Conservation (phyloP, 2,113 vertebrate species). For the rat (Rattus norvegicus) region DNA sequence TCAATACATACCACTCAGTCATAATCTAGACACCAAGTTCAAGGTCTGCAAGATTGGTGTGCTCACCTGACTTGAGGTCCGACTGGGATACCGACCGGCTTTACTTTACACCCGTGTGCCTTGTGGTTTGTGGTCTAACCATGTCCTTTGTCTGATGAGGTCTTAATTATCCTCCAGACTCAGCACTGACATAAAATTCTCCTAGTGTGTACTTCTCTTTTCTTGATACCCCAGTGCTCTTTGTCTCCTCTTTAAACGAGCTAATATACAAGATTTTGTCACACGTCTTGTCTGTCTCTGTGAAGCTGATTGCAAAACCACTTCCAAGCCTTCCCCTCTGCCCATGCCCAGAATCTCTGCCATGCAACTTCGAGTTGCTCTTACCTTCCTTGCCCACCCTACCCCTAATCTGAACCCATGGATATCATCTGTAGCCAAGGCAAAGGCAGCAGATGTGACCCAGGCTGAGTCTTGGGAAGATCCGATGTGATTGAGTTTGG, state of each 20-base stretch:
- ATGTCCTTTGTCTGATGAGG: not conserved
- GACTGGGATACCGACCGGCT: accelerated
- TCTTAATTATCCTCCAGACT: not conserved
- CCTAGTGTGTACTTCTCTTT: not conserved
- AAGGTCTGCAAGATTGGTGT: accelerated
- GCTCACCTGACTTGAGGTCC: accelerated
- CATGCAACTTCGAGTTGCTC: accelerated
- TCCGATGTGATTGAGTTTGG: accelerated
- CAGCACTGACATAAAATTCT: not conserved
- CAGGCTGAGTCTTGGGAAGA: not conserved
- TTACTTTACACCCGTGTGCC: accelerated
- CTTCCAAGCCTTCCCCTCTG: not conserved
- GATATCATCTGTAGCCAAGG: not conserved
- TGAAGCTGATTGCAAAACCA: not conserved
- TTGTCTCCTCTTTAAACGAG: not conserved
- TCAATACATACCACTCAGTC: accelerated
- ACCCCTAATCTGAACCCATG: not conserved
- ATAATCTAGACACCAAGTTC: not conserved
- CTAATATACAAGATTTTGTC: too few species aligned
- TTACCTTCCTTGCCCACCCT: not conserved
- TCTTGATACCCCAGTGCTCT: accelerated
- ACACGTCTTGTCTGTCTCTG: not conserved
- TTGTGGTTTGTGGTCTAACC: not conserved
- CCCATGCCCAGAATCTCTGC: not conserved
- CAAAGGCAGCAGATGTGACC: not conserved